Conservation (phyloP, 2,888 invertebrate species). For the Agrochola macilenta region DNA sequence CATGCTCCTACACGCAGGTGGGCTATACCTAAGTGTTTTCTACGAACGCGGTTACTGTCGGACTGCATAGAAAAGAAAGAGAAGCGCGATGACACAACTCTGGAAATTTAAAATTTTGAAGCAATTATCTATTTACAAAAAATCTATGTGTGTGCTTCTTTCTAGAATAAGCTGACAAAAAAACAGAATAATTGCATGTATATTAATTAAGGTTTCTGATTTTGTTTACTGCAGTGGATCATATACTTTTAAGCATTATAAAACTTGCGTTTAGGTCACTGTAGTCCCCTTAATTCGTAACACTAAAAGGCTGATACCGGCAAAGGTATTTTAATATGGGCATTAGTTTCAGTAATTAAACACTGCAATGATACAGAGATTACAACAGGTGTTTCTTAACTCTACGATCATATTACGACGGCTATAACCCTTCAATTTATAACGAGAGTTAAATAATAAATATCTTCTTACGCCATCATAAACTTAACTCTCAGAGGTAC, state of each 20-base stretch:
- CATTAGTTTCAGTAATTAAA: conserved; percentile 6
- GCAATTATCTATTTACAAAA: too few relatives aligned
- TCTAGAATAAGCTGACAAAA: too few relatives aligned
- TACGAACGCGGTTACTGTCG: too few relatives aligned
- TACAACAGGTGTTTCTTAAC: conserved; percentile 4
- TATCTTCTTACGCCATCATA: not conserved
- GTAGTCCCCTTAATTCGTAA: not conserved
- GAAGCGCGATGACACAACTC: too few relatives aligned
- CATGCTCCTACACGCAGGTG: not conserved
- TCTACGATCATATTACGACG: not conserved
- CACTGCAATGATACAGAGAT: not conserved
- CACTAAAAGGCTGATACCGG: not conserved
- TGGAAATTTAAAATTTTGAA: too few relatives aligned
- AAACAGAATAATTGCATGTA: too few relatives aligned
- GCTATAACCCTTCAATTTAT: conserved; percentile 8
- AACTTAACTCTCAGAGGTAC: not conserved
- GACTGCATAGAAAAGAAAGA: too few relatives aligned
- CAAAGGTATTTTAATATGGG: conserved; percentile 11
- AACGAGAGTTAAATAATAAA: conserved; percentile 20
- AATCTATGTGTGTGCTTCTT: too few relatives aligned
- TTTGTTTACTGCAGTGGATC: too few relatives aligned
- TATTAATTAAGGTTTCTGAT: too few relatives aligned
- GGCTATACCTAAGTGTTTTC: not conserved
- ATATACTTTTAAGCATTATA: too few relatives aligned
- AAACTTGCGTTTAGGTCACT: too few relatives aligned